phyloP scores from a whole-genome alignment of 2,113 vertebrate genomes.

The Mustela nigripes region DNA sequence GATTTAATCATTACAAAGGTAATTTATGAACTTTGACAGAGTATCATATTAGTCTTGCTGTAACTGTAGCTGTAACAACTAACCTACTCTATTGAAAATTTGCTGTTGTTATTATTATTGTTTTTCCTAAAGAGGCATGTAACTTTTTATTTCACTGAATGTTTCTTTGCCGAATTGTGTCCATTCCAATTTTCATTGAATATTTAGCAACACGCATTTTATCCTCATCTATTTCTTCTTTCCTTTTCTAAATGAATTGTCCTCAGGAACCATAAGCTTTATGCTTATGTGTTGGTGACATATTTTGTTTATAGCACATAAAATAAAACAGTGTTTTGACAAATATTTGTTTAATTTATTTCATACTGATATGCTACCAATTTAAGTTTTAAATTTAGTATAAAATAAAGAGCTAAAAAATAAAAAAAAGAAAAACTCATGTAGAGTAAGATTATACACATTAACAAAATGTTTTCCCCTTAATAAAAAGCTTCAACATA shows the following conservation, averaged over 20 bases:
- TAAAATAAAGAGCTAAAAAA: not conserved
- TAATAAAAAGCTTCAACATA: conserved; percentile 1
- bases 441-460: not conserved
- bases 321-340: conserved; percentile 26
- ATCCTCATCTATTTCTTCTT: conserved; percentile 18
- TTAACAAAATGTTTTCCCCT: not conserved
- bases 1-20: conserved; percentile 33
- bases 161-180: conserved; percentile 15
- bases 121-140: not conserved
- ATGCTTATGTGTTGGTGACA: not conserved
- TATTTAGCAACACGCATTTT: conserved; percentile 60
- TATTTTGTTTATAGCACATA: conserved; percentile 45
- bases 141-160: conserved; percentile 18
- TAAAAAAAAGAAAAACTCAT: not conserved
- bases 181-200: not conserved
- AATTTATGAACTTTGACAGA: conserved; percentile 26
- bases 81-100: not conserved
- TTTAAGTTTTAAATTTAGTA: conserved; percentile 36
- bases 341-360: conserved; percentile 62
- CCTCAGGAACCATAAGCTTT: not conserved
- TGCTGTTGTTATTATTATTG: no score
- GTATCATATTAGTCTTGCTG: not conserved
- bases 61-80: not conserved
- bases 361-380: not conserved
- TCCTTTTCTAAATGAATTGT: conserved; percentile 46